Base-by-base conservation (phyloP, 2,888 invertebrate genomes). In the Sinelater perroti region DNA sequence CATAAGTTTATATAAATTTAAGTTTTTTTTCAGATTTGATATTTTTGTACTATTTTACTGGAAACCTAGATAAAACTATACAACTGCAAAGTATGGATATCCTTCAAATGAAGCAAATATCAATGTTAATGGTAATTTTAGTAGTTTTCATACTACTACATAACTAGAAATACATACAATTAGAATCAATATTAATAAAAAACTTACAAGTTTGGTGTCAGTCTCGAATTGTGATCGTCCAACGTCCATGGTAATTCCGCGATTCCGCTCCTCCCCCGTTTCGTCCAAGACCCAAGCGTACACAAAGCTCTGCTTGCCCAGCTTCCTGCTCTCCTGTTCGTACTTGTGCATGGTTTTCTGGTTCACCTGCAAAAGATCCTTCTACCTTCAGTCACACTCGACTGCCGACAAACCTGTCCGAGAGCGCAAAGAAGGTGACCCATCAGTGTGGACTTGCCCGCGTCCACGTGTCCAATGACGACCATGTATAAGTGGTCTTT, bases 221-320 rank as follows among this genome's bases (percentile, higher is more conserved):
- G 97, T 95, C 79, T 95, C 93, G 81, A 98, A 96, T 66, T 91
- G 89, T 10, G 93, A 93, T 67, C 92, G 87, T 0, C 95, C 98
- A 8, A 99, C 90, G 79, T 99, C 99, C 95, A 99, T 99, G 1
- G 99, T 99, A 44, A 99, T 97, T 8, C 99, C 99, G 64, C 99
- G 86, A 17, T 89, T 87, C 68, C 97, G 86, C 79, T 99, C 99
- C 76, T 99, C 99, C 1, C 95, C 95, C 56, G 97, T 98, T 80
- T 99, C 98, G 79, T 99, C 99, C 46, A 99, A 81, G 1, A 99
- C 96, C 99, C 99, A 99, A 2, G 99, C 99, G 79, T 93, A 99
- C 82, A 95, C 92, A 70, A 98, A 98, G 61, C 97, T 97, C 71
- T 96, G 94, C 78, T 99, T 99, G 2, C 99, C 99, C 65, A 95